Evolutionary conservation across 2,888 invertebrate species (phyloP), one percentile per base, ranked within the genome.

Genomic region (Disparrhopalites patrizii): DNA sequence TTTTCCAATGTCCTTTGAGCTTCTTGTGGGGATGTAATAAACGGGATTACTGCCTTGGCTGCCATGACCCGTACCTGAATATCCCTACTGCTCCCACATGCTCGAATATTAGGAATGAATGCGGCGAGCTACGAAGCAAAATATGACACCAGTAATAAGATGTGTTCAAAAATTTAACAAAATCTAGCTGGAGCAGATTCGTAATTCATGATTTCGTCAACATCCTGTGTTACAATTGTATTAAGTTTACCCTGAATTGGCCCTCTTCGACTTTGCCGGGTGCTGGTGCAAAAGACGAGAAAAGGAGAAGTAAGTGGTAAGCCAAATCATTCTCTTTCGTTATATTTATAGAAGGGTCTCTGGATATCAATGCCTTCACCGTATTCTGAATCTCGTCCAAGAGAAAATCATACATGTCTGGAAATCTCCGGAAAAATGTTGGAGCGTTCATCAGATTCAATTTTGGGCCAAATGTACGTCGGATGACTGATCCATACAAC

Each of bases 401-500:
- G 60, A 86, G 80, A 74, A 86, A 86, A 13, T 81, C 79, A 76
- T 84, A 83, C 23, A 88, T 79, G n/a, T 79, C 78, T n/a, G 87
- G 85, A 78, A 84, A 87, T 67, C 83, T 82, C 72, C 87, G 83
- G 79, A 92, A 93, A 81, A 96, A 95, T 54, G 90, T 85, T 67
- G 87, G 76, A 0, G 81, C 82, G 30, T 81, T 81, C 77, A 82
- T 79, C 30, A 80, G 71, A 68, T 79, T 80, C 65, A 79, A 76
- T 20, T 76, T 79, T 15, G 78, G 77, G 1, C 96, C 96, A 82
- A 97, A 95, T 72, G 92, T 87, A 70, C 95, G 84, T 51, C 87
- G 87, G 77, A 92, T 85, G 36, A 97, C 82, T 2, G 93, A 85
- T 68, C 91, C 87, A 78, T 93, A 89, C 60, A 96, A 80, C 62